These are phyloP conservation scores for Drepana arcuata DNA, from an alignment of 1,140 invertebrate species.

Conservation along the genomic window DNA sequence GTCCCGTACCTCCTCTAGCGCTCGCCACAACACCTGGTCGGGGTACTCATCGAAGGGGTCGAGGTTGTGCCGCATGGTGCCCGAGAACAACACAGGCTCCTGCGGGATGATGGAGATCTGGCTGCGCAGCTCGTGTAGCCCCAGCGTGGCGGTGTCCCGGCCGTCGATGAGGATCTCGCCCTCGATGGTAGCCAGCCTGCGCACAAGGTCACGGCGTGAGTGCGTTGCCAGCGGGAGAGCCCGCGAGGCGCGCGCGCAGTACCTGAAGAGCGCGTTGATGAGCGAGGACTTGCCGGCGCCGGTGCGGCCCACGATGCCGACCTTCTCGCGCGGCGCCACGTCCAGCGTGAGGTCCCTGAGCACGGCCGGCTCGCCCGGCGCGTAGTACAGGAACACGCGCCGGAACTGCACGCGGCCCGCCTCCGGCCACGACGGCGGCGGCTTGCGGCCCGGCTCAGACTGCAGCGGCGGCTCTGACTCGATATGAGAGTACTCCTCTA, in stretches of 20 bases:
- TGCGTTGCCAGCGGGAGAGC: too few relatives aligned
- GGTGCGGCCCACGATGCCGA: conserved; percentile 87
- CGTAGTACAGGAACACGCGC: conserved; percentile 78
- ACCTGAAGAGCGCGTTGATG: conserved; percentile 80
- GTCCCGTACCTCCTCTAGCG: conserved; percentile 82
- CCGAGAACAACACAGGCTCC: conserved; percentile 89
- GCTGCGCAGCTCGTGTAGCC: conserved; percentile 80
- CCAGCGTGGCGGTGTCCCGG: conserved; percentile 72
- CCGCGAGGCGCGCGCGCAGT: too few relatives aligned
- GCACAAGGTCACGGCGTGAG: too few relatives aligned
- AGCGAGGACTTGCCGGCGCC: conserved; percentile 90
- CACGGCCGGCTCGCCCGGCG: conserved; percentile 75
- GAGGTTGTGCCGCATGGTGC: conserved; percentile 85
- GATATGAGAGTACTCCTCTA: conserved; percentile 81
- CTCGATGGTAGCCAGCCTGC: conserved; percentile 79
- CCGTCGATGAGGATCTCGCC: conserved; percentile 81
- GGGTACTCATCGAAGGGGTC: conserved; percentile 87
- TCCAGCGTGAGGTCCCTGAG: conserved; percentile 77
- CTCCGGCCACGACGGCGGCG: conserved; percentile 79
- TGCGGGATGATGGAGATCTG: conserved; percentile 93
- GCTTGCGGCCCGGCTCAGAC: conserved; percentile 76
- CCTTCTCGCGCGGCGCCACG: conserved; percentile 80
- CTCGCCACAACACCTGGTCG: conserved; percentile 86
- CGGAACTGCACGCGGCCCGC: conserved; percentile 79
- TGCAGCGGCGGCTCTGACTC: conserved; percentile 79